Percentiles rank a stretch among this genome's conserved stretches.
phyloP scores from a whole-genome alignment of 2,797 vertebrate species.

The Diglossa cyanea region DNA sequence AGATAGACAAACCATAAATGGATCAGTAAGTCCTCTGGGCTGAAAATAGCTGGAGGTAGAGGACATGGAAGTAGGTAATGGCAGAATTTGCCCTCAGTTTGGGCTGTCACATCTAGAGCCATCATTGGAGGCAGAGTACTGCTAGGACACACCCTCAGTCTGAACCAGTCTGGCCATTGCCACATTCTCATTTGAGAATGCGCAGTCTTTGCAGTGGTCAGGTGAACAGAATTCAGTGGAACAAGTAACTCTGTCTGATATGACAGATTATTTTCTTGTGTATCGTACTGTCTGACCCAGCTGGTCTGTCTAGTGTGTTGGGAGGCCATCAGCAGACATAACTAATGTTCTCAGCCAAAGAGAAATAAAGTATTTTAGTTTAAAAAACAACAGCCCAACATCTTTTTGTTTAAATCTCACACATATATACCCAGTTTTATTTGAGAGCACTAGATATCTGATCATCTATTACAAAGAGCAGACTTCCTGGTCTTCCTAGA shows the following conservation, averaged over 20 bases:
- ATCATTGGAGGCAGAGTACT: background rate
- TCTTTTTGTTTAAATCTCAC: background rate
- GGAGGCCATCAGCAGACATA: background rate
- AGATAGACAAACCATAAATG: background rate
- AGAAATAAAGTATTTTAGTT: background rate
- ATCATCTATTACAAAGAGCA: background rate
- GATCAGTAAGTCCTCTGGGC: background rate
- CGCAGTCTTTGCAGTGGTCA: background rate
- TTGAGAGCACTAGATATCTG: background rate
- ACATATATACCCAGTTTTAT: background rate
- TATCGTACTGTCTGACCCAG: background rate
- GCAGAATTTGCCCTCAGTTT: background rate
- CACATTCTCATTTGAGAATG: background rate
- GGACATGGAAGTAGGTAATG: background rate
- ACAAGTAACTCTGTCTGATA: background rate
- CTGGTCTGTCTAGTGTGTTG: background rate
- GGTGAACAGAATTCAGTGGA: background rate
- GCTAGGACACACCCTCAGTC: rapidly evolving
- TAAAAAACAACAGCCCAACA: background rate
- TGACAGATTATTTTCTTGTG: background rate
- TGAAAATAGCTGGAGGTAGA: background rate
- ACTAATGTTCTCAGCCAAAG: background rate
- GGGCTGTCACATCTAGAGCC: rapidly evolving
- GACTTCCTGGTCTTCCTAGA: background rate
- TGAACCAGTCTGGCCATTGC: background rate